These are phyloP conservation scores for Lasioglossum oenotherae DNA, from an alignment of 2,888 invertebrate species.

Conservation along the genomic window DNA sequence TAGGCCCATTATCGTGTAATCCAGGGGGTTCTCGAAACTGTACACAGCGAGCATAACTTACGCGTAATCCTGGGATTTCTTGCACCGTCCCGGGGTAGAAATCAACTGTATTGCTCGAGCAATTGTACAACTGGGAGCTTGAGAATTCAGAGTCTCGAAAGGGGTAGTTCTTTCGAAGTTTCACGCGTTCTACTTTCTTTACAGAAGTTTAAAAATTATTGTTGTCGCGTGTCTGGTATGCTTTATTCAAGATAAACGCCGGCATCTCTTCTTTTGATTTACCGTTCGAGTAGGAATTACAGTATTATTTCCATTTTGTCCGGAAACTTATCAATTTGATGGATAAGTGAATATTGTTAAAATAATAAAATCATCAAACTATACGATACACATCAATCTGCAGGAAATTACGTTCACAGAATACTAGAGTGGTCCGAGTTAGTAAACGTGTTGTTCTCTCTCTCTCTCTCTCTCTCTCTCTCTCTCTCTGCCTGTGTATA, in stretches of 20 bases:
- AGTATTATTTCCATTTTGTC: background rate
- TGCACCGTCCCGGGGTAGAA: background rate
- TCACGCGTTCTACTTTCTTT: conserved; percentile 9
- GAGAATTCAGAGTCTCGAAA: background rate
- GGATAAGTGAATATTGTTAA: too few species aligned
- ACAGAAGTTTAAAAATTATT: conserved; percentile 11
- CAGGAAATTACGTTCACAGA: background rate
- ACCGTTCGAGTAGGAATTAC: background rate
- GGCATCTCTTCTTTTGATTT: background rate
- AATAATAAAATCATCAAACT: too few species aligned
- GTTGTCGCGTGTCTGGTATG: background rate
- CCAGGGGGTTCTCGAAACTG: background rate
- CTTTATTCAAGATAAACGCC: background rate
- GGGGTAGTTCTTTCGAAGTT: background rate
- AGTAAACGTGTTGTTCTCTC: background rate
- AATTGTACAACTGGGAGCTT: background rate
- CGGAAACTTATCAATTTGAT: background rate
- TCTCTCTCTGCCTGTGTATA: background rate
- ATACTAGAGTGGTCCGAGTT: background rate
- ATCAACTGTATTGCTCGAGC: background rate
- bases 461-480: too few species aligned
- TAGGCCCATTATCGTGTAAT: background rate
- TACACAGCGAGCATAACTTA: background rate
- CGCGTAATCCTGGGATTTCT: conserved; percentile 1
- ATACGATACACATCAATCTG: background rate